phyloP scores from a whole-genome alignment of 2,797 vertebrate genomes.

The Tachyglossus aculeatus region DNA sequence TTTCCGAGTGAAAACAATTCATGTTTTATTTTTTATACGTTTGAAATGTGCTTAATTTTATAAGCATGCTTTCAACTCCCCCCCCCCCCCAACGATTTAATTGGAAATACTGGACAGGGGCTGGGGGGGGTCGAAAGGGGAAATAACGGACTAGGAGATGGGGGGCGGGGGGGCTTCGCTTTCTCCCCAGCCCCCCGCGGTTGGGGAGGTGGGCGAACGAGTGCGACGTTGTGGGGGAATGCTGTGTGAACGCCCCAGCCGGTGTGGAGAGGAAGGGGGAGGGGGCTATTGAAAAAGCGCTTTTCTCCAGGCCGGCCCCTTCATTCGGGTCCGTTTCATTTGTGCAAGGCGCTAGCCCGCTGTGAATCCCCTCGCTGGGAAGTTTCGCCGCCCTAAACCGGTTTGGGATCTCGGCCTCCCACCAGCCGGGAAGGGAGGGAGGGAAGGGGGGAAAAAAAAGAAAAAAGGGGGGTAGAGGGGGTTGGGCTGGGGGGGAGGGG shows the following conservation, averaged over 20 bases:
- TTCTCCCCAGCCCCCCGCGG: too few species aligned
- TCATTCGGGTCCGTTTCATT: background rate
- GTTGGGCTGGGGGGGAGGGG: background rate
- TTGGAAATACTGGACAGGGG: constrained; percentile 21
- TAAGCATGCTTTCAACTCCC: too few species aligned
- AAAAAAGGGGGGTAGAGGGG: too few species aligned
- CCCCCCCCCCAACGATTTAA: too few species aligned
- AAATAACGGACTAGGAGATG: background rate
- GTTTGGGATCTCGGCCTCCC: background rate
- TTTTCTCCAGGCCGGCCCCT: background rate
- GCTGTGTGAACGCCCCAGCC: too few species aligned
- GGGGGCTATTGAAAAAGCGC: background rate
- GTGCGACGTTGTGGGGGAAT: too few species aligned
- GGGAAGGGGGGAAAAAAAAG: background rate
- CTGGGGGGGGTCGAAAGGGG: background rate
- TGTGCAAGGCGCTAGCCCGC: background rate
- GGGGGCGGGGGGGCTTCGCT: background rate
- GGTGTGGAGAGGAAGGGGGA: background rate
- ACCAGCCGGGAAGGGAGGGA: background rate
- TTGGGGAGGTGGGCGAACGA: too few species aligned
- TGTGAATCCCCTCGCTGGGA: background rate
- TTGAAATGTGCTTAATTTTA: constrained; percentile 58
- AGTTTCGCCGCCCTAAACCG: background rate
- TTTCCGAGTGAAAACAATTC: constrained; percentile 75
- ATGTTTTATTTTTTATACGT: constrained; percentile 6